Evolutionary conservation across 2,113 vertebrate genomes (phyloP).

Genomic region (Entosphenus tridentatus): DNA sequence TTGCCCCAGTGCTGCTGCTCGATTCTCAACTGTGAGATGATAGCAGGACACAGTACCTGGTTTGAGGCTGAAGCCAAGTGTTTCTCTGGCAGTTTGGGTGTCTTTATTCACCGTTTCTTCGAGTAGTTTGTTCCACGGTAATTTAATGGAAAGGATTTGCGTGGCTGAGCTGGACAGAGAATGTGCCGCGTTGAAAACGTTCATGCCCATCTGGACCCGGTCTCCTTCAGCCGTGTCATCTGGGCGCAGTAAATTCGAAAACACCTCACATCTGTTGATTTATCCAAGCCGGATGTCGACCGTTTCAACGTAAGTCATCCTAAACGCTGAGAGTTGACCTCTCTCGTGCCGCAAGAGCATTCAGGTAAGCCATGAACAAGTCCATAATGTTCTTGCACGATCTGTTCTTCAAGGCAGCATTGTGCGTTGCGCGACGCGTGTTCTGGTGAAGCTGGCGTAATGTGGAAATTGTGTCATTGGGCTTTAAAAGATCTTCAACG

Average conservation of each 20-base stretch:
- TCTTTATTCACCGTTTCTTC: conserved; percentile 3
- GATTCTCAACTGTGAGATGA: not conserved
- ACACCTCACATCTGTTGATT: not conserved
- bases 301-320: not conserved
- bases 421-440: not conserved
- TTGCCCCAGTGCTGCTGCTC: not conserved
- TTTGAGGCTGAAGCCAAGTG: not conserved
- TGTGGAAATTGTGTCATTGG: not conserved
- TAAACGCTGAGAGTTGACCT: not conserved
- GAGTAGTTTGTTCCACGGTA: not conserved
- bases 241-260: conserved; percentile 1
- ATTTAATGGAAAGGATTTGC: not conserved
- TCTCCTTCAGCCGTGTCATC: not conserved
- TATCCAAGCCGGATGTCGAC: not conserved
- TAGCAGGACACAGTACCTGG: not conserved
- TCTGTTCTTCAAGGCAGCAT: not conserved
- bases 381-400: not conserved
- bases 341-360: not conserved
- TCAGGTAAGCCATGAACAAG: conserved; percentile 4
- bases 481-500: not conserved
- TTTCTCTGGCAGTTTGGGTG: not conserved
- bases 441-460: not conserved
- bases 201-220: not conserved
- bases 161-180: not conserved
- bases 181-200: not conserved